Conservation (phyloP, 1,140 invertebrate genomes). For the Anastrepha obliqua region DNA sequence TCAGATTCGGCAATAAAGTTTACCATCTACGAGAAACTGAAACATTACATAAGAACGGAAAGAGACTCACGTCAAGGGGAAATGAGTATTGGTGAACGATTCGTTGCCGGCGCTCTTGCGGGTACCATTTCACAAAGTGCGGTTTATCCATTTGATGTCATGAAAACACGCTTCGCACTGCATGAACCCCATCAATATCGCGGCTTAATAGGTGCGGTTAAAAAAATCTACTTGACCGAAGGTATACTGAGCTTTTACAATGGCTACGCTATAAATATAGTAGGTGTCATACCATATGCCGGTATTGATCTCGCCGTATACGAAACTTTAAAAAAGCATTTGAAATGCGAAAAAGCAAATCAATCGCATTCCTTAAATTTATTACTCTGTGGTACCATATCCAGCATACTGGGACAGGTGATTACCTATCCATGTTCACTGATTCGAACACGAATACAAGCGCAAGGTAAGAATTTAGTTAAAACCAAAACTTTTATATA, state of each 20-base stretch:
- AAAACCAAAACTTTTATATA: too few species aligned
- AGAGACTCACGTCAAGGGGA: background rate
- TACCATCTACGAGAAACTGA: conserved; percentile 7
- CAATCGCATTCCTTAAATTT: background rate
- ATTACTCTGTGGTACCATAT: background rate
- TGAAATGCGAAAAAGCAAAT: background rate
- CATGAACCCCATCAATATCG: background rate
- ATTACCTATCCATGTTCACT: background rate
- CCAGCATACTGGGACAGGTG: background rate
- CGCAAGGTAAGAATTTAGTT: background rate
- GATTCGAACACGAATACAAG: background rate
- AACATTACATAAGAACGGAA: background rate
- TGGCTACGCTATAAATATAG: background rate
- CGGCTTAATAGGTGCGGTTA: background rate
- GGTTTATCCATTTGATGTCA: conserved; percentile 23
- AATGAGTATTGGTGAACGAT: background rate
- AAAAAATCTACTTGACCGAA: background rate
- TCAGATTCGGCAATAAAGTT: conserved; percentile 38
- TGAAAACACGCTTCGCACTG: background rate
- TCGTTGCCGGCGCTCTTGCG: conserved; percentile 13
- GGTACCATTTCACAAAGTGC: background rate
- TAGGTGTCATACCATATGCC: background rate
- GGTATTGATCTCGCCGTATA: conserved; percentile 32
- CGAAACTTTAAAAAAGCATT: background rate
- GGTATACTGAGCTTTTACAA: background rate